These are phyloP conservation scores for Parnassius mnemosyne DNA, from an alignment of 2,888 invertebrate genomes.

Conservation along the genomic window DNA sequence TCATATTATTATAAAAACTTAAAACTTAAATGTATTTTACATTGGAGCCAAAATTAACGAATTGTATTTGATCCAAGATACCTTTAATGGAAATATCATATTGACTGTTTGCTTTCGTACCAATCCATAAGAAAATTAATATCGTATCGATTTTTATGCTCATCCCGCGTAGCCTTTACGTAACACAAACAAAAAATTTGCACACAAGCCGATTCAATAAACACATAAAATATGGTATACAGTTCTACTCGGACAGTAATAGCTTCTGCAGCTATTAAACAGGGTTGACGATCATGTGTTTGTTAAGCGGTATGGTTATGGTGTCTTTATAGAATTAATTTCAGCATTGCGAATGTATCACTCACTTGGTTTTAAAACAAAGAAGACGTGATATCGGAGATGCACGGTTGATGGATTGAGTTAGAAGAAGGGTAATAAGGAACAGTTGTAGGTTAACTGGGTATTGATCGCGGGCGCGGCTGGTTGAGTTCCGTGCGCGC, in stretches of 20 bases:
- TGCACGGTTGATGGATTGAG: constrained; percentile 20
- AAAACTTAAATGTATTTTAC: not conserved
- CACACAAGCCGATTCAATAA: constrained; percentile 36
- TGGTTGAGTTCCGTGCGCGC: constrained; percentile 60
- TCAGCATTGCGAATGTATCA: constrained; percentile 47
- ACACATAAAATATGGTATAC: constrained; percentile 31
- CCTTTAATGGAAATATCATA: too few species aligned
- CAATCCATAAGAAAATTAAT: constrained; percentile 29
- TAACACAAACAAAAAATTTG: constrained; percentile 49
- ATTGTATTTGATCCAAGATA: too few species aligned
- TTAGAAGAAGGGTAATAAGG: constrained; percentile 26
- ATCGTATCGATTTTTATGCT: constrained; percentile 60
- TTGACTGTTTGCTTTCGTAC: not conserved
- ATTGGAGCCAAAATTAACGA: not conserved
- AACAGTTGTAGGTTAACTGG: constrained; percentile 37
- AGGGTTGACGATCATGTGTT: constrained; percentile 63
- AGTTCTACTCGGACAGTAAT: constrained; percentile 40
- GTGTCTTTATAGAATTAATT: constrained; percentile 39
- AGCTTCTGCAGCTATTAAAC: constrained; percentile 42
- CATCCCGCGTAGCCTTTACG: constrained; percentile 55
- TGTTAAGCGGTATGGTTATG: constrained; percentile 56
- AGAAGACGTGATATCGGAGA: constrained; percentile 11
- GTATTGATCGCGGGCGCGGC: constrained; percentile 64
- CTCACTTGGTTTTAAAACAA: constrained; percentile 26
- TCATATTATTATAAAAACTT: constrained; percentile 4